Base-by-base conservation (phyloP, 2,797 vertebrate species). In the Gephyroberyx darwinii region DNA sequence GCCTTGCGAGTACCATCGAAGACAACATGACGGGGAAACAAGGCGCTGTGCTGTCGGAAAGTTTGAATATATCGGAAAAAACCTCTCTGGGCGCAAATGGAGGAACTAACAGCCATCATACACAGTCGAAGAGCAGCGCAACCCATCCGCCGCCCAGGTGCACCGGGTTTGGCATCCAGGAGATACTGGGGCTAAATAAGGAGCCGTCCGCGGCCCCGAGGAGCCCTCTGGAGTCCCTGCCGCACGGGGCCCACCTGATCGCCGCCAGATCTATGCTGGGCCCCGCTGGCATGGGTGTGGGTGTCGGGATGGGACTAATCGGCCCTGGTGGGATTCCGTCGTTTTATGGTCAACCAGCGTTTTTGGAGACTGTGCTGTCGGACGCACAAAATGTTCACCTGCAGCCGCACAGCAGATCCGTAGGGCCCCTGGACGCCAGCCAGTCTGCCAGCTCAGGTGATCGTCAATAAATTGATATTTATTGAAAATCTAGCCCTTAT, bases 131-230 rank as follows among this genome's bases (percentile, higher is more conserved):
- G 85, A 93, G 63, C 82, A 74, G 64, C 83, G 81, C 84, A 52
- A 90, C 90, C 65, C 91, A 94, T 50, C 93, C 95, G 48, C 92
- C 95, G 51, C 90, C 93, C 70, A 94, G 96, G 90, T 98, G 96
- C 95, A 99, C 97, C 4, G 96, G 97, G 41, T 98, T 99, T 81
- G 97, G 97, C 85, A 99, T 98, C 89, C 97, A 98, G 91, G 97
- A 99, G 94, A 98, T 99, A 66, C 85, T 98, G 88, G 97, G 97
- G 68, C 94, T 99, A 77, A 98, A 98, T 86, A 98, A 98, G 92
- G 97, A 98, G 84, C 96, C 96, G 22, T 91, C 96, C 66, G 84
- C 80, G 65, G 91, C 95, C 57, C 95, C 95, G 64, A 94, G 94
- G 84, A 93, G 83, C 54, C 85, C 93, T 59, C 92, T 96, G 75